Evolutionary conservation across 53 echinoderm and acorn worm genomes (phyloP).

Genomic region (Zoroaster sp.): DNA sequence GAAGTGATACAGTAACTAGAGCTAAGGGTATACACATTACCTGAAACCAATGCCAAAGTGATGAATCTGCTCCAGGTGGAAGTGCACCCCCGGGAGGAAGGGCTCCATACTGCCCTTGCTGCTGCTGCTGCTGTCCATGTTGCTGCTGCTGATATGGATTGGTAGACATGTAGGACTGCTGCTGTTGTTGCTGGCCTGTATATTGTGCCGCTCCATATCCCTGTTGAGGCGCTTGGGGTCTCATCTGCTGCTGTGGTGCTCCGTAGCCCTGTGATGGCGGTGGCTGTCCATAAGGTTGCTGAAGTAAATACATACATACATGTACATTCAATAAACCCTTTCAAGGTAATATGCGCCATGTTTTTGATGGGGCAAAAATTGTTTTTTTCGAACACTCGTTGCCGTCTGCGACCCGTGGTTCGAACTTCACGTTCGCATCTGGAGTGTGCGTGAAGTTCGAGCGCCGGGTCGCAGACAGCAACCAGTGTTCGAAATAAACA

Average conservation of each 20-base stretch:
- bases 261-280: slow-evolving; percentile 68
- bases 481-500: too few relatives aligned
- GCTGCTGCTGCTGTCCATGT: slow-evolving; percentile 3
- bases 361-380: too few relatives aligned
- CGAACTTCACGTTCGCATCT: too few relatives aligned
- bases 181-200: neutral
- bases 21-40: slow-evolving; percentile 33
- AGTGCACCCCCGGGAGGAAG: slow-evolving; percentile 29
- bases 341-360: too few relatives aligned
- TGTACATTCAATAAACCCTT: too few relatives aligned
- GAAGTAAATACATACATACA: neutral
- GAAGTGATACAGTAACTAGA: too few relatives aligned
- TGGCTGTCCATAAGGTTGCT: neutral
- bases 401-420: too few relatives aligned
- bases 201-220: slow-evolving; percentile 42
- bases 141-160: neutral
- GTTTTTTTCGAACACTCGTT: too few relatives aligned
- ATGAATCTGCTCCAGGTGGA: slow-evolving; percentile 80
- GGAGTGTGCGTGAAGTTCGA: too few relatives aligned
- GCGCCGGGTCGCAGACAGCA: too few relatives aligned
- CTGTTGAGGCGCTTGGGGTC: slow-evolving; percentile 38
- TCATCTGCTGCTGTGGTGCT: slow-evolving; percentile 43
- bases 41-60: slow-evolving; percentile 90
- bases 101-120: slow-evolving; percentile 47
- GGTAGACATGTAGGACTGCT: neutral